Evolutionary conservation across 2,888 invertebrate genomes (phyloP), one percentile per base, ranked within the genome.

Genomic region (Drosophila nigritarsus): DNA sequence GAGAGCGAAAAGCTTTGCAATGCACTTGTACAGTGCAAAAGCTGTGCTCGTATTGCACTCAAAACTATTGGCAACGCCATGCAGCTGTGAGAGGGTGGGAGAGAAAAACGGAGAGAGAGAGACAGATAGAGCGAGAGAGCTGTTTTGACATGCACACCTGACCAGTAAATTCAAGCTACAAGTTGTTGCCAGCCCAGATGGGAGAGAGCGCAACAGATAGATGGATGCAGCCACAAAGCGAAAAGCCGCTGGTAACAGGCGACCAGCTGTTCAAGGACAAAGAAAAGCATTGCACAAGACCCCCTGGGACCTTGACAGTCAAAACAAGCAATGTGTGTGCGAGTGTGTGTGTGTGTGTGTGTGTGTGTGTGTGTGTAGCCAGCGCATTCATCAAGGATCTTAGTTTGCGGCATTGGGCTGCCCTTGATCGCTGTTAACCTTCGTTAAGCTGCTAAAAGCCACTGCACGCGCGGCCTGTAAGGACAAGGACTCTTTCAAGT

Each of bases 371-470:
- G 29, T 27, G 32, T 20, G 45, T 36, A 24, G n/a, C 29, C 34
- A 18, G 36, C 18, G 13, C 51, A 32, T n/a, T n/a, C 56, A 15
- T 49, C 80, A 80, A 75, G 78, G 80, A 80, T 78, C 73, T 58
- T 24, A 54, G 34, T 53, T n/a, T 56, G 56, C 30, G 66, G 61
- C 89, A 85, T 89, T 89, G 82, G 76, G 74, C 77, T 78, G 89
- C 87, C 87, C 87, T 89, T 87, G 87, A 87, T 89, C 89, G 87
- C 50, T 18, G 58, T 56, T 81, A 82, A 72, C 87, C 82, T 89
- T 89, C 75, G 51, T 29, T 45, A 45, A 54, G 54, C 54, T 66
- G 58, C 53, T 45, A 45, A 45, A 45, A 20, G 20, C 11, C 45
- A 24, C 20, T 8, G 45, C 63, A 77, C 76, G 59, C 54, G 62